A percentile compares a stretch with the other conserved stretches of the same genome.
Evolutionary conservation across 1,140 invertebrate species (phyloP).

Genomic region (Agrilus planipennis): DNA sequence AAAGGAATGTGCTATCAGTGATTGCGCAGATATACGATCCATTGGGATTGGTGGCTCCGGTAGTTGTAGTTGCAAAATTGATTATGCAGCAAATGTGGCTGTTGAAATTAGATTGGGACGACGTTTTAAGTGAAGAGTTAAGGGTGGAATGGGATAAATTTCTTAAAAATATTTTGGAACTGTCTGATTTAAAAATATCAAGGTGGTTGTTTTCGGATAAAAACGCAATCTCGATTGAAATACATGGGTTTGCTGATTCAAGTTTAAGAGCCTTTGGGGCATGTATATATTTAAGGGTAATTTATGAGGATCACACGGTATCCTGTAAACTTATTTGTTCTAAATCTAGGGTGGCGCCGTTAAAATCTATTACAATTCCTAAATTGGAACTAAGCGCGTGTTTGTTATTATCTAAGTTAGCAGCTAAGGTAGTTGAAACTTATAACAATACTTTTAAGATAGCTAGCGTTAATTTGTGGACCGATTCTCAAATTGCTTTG

Average conservation of each 20-base stretch:
- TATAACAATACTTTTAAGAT: neutral
- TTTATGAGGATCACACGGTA: neutral
- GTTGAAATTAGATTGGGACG: too few species aligned
- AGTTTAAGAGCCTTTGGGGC: neutral
- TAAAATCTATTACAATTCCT: constrained; percentile 15
- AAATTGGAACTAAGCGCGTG: constrained; percentile 13
- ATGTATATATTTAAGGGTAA: neutral
- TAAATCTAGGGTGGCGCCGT: constrained; percentile 3
- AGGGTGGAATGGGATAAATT: constrained; percentile 5
- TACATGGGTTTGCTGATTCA: constrained; percentile 28
- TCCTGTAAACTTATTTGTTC: neutral
- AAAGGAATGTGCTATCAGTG: too few species aligned
- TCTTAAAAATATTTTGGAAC: neutral
- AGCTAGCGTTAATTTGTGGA: constrained; percentile 10
- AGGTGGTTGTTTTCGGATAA: neutral
- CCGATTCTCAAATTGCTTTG: constrained; percentile 17
- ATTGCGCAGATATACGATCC: too few species aligned
- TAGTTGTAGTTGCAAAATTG: too few species aligned
- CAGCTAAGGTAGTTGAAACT: constrained; percentile 1
- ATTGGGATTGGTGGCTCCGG: too few species aligned
- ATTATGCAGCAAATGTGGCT: too few species aligned
- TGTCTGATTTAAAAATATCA: constrained; percentile 2
- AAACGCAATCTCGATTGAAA: constrained; percentile 6
- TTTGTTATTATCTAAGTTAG: constrained; percentile 8
- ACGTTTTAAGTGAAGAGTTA: constrained; percentile 9